A percentile compares a stretch with the other conserved stretches of the same genome.
These are phyloP conservation scores for Diorhabda elongata DNA, from an alignment of 1,140 invertebrate genomes.

Conservation along the genomic window DNA sequence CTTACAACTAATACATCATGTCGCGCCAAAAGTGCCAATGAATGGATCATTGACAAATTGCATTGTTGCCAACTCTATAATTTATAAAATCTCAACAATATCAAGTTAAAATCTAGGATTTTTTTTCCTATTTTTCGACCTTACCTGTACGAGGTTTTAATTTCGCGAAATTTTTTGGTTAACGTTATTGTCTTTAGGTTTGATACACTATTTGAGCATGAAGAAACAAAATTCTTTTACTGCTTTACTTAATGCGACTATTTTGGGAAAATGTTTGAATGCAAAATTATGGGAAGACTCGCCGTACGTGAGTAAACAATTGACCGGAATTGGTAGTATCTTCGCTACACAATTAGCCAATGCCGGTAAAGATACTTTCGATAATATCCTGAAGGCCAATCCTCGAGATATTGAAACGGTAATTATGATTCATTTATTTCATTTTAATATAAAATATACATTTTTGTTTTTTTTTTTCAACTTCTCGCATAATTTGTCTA, in stretches of 20 bases:
- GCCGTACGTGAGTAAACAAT: constrained; percentile 62
- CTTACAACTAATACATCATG: too few relatives aligned
- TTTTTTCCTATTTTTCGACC: too few relatives aligned
- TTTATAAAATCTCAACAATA: too few relatives aligned
- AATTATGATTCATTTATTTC: constrained; percentile 15
- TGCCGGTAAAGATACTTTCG: constrained; percentile 64
- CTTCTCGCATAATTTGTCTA: too few relatives aligned
- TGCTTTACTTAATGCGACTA: constrained; percentile 56
- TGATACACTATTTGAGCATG: constrained; percentile 43
- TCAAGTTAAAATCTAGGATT: too few relatives aligned
- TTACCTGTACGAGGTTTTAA: too few relatives aligned
- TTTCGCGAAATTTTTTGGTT: background rate
- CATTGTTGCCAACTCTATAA: too few relatives aligned
- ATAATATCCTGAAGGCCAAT: constrained; percentile 60
- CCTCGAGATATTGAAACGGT: constrained; percentile 73
- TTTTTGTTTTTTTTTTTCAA: constrained; percentile 9
- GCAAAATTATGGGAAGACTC: constrained; percentile 74
- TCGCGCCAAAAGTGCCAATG: too few relatives aligned
- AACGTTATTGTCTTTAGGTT: constrained; percentile 49
- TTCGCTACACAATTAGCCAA: constrained; percentile 61
- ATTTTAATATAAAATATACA: too few relatives aligned
- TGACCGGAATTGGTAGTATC: constrained; percentile 65
- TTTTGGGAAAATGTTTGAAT: constrained; percentile 63
- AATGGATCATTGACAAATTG: too few relatives aligned
- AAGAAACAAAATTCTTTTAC: constrained; percentile 46